phyloP scores from a whole-genome alignment of 2,797 vertebrate genomes.

The Tamandua tetradactyla region DNA sequence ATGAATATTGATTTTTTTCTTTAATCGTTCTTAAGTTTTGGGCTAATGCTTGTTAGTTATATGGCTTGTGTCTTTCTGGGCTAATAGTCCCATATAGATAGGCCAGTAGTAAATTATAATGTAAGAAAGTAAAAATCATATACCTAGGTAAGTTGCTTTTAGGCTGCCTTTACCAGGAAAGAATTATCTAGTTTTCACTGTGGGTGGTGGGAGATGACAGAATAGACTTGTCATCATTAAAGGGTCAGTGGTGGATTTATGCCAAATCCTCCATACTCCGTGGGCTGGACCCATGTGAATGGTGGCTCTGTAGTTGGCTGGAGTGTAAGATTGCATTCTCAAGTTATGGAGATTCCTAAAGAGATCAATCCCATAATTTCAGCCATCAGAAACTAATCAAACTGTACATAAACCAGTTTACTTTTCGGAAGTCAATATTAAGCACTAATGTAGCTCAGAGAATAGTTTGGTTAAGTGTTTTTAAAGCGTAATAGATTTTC shows the following conservation, averaged over 20 bases:
- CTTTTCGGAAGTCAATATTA: conserved; percentile 45
- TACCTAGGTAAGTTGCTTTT: conserved; percentile 22
- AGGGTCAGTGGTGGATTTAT: background rate
- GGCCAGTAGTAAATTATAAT: conserved; percentile 36
- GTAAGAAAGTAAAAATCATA: background rate
- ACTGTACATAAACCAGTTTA: background rate
- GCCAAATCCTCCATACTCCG: background rate
- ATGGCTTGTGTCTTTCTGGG: conserved; percentile 42
- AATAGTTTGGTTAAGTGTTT: conserved; percentile 37
- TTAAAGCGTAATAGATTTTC: conserved; percentile 38
- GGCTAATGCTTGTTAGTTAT: conserved; percentile 33
- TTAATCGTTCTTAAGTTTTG: conserved; percentile 49
- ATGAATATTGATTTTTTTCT: background rate
- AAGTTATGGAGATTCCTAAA: background rate
- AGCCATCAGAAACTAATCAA: background rate
- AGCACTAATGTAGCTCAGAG: conserved; percentile 17
- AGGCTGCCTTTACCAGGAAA: conserved; percentile 39
- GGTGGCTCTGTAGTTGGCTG: conserved; percentile 30
- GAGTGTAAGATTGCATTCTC: conserved; percentile 16
- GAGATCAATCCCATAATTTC: background rate
- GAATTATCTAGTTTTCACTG: conserved; percentile 25
- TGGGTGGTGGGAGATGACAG: conserved; percentile 27
- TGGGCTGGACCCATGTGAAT: conserved; percentile 39
- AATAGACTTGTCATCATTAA: conserved; percentile 46
- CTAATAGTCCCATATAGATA: conserved; percentile 5